These are phyloP conservation scores for Parapsyche elsis DNA, from an alignment of 1,140 invertebrate genomes.

Conservation along the genomic window DNA sequence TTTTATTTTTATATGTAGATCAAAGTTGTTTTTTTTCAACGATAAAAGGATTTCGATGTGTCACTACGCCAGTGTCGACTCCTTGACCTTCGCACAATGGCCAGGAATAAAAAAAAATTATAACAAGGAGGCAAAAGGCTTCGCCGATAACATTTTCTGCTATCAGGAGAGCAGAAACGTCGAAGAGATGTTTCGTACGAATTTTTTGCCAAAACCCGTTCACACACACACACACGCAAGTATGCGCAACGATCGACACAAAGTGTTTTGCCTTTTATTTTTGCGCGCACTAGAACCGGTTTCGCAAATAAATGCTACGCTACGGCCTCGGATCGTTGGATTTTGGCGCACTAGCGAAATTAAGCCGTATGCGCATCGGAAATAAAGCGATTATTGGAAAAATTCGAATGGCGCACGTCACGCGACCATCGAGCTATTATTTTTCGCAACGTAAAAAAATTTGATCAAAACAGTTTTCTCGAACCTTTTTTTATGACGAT, in stretches of 20 bases:
- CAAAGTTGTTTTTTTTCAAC: no score
- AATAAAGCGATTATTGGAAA: not conserved
- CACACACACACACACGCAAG: conserved; percentile 11
- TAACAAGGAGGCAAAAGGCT: conserved; percentile 44
- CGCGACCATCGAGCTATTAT: no score
- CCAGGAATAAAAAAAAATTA: conserved; percentile 19
- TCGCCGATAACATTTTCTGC: conserved; percentile 45
- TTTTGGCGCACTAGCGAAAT: not conserved
- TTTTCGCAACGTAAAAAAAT: no score
- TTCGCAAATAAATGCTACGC: conserved; percentile 21
- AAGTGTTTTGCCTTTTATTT: not conserved
- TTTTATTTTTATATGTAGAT: no score
- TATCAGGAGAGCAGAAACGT: conserved; percentile 47
- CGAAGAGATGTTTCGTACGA: conserved; percentile 43
- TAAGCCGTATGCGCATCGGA: not conserved
- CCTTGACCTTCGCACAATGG: not conserved
- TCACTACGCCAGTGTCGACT: not conserved
- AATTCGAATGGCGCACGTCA: not conserved
- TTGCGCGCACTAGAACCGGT: conserved; percentile 2
- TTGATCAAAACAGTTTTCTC: no score
- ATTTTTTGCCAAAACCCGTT: conserved; percentile 6
- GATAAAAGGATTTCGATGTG: no score
- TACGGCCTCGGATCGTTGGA: not conserved
- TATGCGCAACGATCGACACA: not conserved
- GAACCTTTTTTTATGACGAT: no score